These are phyloP conservation scores for Falco biarmicus DNA, from an alignment of 2,797 vertebrate species.

Conservation along the genomic window DNA sequence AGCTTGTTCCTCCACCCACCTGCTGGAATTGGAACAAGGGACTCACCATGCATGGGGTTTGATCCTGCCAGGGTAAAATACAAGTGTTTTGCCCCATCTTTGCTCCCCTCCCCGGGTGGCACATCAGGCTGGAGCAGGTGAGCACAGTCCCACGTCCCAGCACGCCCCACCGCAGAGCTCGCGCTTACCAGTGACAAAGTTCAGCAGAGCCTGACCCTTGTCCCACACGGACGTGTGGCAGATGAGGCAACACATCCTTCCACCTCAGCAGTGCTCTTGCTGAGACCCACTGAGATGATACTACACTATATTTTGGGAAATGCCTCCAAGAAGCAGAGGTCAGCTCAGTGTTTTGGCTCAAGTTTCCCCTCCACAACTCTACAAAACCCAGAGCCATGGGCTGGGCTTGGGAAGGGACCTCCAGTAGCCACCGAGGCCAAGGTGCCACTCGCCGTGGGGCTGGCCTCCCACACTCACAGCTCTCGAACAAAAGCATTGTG, in stretches of 20 bases:
- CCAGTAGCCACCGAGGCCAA: accelerated
- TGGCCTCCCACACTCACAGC: not conserved
- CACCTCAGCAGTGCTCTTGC: not conserved
- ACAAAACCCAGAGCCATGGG: not conserved
- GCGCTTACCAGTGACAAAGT: not conserved
- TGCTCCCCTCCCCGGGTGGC: not conserved
- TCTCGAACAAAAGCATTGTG: not conserved
- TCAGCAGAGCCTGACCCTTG: slow-evolving; percentile 51
- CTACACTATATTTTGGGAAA: not conserved
- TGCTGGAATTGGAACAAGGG: not conserved
- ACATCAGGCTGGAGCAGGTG: accelerated
- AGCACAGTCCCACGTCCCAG: not conserved
- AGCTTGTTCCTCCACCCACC: not conserved
- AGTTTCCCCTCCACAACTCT: not conserved
- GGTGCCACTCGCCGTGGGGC: accelerated
- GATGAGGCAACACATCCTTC: not conserved
- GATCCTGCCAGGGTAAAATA: not conserved
- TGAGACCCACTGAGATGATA: not conserved
- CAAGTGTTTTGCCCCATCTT: not conserved
- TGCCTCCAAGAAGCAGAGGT: not conserved
- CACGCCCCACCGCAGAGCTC: accelerated
- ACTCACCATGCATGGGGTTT: accelerated
- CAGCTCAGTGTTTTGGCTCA: not conserved
- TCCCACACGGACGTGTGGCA: not conserved
- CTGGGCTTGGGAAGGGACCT: not conserved